Percentiles rank a stretch among this genome's conserved stretches.
Conservation (phyloP, 2,113 vertebrate species). For the Trinectes maculatus region DNA sequence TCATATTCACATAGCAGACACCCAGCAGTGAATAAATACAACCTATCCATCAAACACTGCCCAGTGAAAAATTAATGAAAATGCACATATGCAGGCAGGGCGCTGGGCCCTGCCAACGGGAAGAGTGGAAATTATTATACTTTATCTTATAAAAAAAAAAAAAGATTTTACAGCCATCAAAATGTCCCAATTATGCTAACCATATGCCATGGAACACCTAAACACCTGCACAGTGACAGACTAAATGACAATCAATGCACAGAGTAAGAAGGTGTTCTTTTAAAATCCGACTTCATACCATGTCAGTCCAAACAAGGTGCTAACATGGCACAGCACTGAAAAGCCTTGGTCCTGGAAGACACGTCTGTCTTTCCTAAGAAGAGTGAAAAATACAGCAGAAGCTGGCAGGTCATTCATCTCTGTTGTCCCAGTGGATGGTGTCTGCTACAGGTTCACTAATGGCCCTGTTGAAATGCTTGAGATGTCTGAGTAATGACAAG, state of each 20-base stretch:
- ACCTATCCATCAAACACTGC: slow-evolving; percentile 90
- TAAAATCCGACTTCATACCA: slow-evolving; percentile 36
- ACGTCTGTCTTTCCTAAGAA: slow-evolving; percentile 44
- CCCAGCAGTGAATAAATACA: slow-evolving; percentile 97
- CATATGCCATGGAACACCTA: slow-evolving; percentile 20
- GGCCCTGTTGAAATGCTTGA: slow-evolving; percentile 72
- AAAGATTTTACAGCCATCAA: slow-evolving; percentile 37
- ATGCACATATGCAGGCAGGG: slow-evolving; percentile 77
- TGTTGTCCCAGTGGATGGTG: slow-evolving; percentile 69
- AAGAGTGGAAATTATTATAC: slow-evolving; percentile 52
- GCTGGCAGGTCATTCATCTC: slow-evolving; percentile 68
- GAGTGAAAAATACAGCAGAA: slow-evolving; percentile 63
- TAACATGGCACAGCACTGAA: slow-evolving; percentile 23
- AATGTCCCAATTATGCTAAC: slow-evolving; percentile 29
- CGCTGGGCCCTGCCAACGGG: slow-evolving; percentile 51
- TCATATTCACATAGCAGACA: slow-evolving; percentile 95
- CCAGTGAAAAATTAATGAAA: slow-evolving; percentile 95
- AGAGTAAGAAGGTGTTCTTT: slow-evolving; percentile 42
- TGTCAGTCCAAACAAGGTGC: slow-evolving; percentile 41
- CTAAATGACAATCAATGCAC: slow-evolving; percentile 9
- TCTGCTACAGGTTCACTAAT: slow-evolving; percentile 72
- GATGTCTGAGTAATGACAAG: slow-evolving; percentile 72
- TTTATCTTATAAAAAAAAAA: slow-evolving; percentile 41
- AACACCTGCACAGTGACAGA: slow-evolving; percentile 33
- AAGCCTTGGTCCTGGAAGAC: slow-evolving; percentile 49